Evolutionary conservation across 1,140 invertebrate genomes (phyloP).

Genomic region (silkworm (Bombyx mori)): ASM3026992v2 NC_085120.1:4559001-4559500

Average conservation of each 20-base stretch:
- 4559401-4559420: no score
- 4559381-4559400: no score
- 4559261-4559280: conserved; percentile 48
- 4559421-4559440: no score
- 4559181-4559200: conserved; percentile 59
- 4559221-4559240: conserved; percentile 18
- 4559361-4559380: no score
- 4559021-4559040: no score
- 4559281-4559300: conserved; percentile 56
- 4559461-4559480: no score
- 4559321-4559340: conserved; percentile 3
- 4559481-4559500: no score
- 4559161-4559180: conserved; percentile 49
- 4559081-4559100: no score
- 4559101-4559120: conserved; percentile 11
- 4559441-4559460: no score
- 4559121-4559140: conserved; percentile 51
- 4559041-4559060: no score
- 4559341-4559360: background rate
- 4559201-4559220: conserved; percentile 8
- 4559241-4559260: conserved; percentile 42
- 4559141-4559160: conserved; percentile 43
- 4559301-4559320: conserved; percentile 25
- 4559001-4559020: no score
- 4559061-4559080: no score